A percentile compares a stretch with the other conserved stretches of the same genome.
Evolutionary conservation across 2,113 vertebrate genomes (phyloP).

Genomic region (Bucco capensis): DNA sequence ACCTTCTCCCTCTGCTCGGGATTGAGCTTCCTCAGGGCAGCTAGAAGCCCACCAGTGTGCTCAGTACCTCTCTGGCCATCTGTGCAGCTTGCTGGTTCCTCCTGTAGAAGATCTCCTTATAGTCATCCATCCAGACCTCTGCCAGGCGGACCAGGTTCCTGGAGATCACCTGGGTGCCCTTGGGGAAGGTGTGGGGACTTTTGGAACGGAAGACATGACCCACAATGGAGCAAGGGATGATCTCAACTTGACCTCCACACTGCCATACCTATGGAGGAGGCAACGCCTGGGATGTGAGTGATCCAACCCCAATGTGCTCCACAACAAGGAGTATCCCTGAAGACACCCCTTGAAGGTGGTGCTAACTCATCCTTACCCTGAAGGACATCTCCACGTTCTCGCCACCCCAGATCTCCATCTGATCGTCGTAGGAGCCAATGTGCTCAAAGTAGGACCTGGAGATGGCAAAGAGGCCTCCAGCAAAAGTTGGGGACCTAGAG

Average conservation of each 20-base stretch:
- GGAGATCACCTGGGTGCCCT: slow-evolving; percentile 90
- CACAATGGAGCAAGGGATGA: slow-evolving; percentile 95
- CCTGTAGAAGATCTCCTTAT: slow-evolving; percentile 90
- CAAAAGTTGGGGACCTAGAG: slow-evolving; percentile 89
- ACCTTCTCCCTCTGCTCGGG: neutral
- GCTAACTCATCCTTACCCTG: slow-evolving; percentile 77
- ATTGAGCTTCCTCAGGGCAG: neutral
- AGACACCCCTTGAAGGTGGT: fast-evolving
- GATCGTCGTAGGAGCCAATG: slow-evolving; percentile 93
- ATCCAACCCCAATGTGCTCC: neutral
- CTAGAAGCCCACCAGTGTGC: fast-evolving
- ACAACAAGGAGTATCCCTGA: neutral
- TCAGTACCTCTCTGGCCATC: slow-evolving; percentile 84
- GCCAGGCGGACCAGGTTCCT: slow-evolving; percentile 94
- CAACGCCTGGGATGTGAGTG: neutral
- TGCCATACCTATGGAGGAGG: slow-evolving; percentile 86
- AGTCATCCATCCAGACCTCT: slow-evolving; percentile 96
- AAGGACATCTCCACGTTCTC: slow-evolving; percentile 99
- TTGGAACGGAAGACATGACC: slow-evolving; percentile 96
- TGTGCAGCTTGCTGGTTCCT: slow-evolving; percentile 83
- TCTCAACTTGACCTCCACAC: slow-evolving; percentile 89
- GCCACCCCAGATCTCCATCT: slow-evolving; percentile 99
- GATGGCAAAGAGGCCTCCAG: slow-evolving; percentile 93
- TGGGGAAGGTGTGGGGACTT: slow-evolving; percentile 95
- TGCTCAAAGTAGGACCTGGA: slow-evolving; percentile 92